A percentile compares a stretch with the other conserved stretches of the same genome.
Conservation (phyloP, 2,797 vertebrate species). For the Poeciliopsis turneri region DNA sequence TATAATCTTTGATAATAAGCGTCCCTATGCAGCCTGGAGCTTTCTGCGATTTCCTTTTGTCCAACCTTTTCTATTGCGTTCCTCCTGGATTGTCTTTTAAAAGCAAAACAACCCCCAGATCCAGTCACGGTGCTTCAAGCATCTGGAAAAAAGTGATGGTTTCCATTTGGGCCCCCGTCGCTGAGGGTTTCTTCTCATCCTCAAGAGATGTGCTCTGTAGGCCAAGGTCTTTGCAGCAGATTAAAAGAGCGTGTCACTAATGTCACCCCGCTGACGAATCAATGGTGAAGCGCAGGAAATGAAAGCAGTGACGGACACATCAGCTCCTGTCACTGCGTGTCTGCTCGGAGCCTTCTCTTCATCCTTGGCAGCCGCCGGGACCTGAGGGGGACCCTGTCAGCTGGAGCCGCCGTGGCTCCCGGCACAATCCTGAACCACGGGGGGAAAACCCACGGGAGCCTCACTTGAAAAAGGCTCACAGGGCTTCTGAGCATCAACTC, state of each 20-base stretch:
- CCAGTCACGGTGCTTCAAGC: constrained; percentile 41
- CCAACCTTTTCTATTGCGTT: constrained; percentile 10
- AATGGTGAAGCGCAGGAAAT: constrained; percentile 68
- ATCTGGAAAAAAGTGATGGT: constrained; percentile 43
- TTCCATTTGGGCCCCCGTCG: constrained; percentile 55
- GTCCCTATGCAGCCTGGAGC: constrained; percentile 1
- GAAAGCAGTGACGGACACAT: constrained; percentile 76
- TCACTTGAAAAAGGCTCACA: constrained; percentile 40
- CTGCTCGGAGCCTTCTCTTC: constrained; percentile 53
- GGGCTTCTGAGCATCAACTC: constrained; percentile 50
- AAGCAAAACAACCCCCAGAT: constrained; percentile 52
- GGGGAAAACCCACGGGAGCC: constrained; percentile 51
- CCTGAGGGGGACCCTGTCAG: constrained; percentile 60
- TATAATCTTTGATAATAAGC: constrained; percentile 33
- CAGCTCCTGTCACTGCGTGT: constrained; percentile 69
- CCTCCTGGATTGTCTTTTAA: constrained; percentile 33
- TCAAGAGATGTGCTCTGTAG: constrained; percentile 53
- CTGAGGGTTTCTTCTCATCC: constrained; percentile 61
- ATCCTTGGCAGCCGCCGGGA: constrained; percentile 62
- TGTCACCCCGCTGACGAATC: constrained; percentile 70
- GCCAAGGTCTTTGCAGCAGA: constrained; percentile 73
- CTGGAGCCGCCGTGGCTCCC: constrained; percentile 34
- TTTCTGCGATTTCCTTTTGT: constrained; percentile 40
- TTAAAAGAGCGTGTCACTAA: constrained; percentile 74
- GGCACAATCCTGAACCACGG: constrained; percentile 45